These are phyloP conservation scores for Dendroctonus valens DNA, from an alignment of 1,140 invertebrate species.

Conservation along the genomic window DNA sequence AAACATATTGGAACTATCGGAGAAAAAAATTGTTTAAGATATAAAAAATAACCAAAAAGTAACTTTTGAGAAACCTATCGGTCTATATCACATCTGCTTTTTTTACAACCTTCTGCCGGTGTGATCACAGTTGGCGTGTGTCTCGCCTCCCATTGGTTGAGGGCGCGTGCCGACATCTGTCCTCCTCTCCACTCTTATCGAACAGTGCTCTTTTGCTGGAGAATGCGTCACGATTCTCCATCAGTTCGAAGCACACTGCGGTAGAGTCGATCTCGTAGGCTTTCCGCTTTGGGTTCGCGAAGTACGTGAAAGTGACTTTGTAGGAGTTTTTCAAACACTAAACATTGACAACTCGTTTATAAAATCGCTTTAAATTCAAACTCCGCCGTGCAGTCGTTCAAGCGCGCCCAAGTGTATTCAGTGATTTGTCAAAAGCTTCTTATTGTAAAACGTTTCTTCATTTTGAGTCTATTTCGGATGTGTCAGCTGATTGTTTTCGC, in stretches of 20 bases:
- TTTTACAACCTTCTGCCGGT: conserved; percentile 3
- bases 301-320: neutral
- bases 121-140: conserved; percentile 31
- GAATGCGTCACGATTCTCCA: conserved; percentile 13
- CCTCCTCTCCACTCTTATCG: conserved; percentile 27
- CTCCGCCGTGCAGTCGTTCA: no score
- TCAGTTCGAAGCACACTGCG: conserved; percentile 19
- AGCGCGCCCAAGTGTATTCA: neutral
- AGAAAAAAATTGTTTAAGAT: neutral
- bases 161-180: conserved; percentile 30
- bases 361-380: neutral
- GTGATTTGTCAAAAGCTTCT: conserved; percentile 5
- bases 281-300: neutral
- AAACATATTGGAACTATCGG: neutral
- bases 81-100: conserved; percentile 30
- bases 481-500: conserved; percentile 5
- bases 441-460: neutral
- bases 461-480: neutral
- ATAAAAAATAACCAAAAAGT: conserved; percentile 25
- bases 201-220: conserved; percentile 13
- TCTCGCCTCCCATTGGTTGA: conserved; percentile 22
- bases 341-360: neutral
- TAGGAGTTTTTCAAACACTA: neutral
- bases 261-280: neutral
- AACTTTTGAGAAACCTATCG: conserved; percentile 27